Base-by-base conservation (phyloP, 2,797 vertebrate genomes). In the Sebastes umbrosus region DNA sequence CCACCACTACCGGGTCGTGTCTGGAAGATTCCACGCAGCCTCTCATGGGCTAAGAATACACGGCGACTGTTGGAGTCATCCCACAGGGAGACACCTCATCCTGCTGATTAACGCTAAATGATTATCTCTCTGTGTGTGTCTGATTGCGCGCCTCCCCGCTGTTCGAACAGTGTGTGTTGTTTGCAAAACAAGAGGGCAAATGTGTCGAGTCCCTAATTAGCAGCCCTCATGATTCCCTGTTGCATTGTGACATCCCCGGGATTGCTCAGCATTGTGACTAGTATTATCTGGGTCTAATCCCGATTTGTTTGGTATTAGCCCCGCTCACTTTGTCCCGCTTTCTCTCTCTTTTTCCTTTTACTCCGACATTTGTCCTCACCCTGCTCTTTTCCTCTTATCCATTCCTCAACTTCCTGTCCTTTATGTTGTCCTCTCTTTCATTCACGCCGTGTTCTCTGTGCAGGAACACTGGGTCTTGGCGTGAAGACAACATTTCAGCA, bases 261-360 rank as follows among this genome's bases (percentile, higher is more conserved):
- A 92, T 92, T 90, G 89, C 90, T 83, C 80, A 77, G 90, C 93
- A 94, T 93, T 94, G 94, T 94, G 91, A 94, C 91, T 69, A 82
- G 94, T 92, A 92, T 94, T 94, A 94, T 94, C 91, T 90, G 88
- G 85, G 83, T 86, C 87, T 94, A 94, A 94, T 94, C 92, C 93
- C 18, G 90, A 92, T 91, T 92, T 92, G 87, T 93, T 94, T 92
- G 90, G 90, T 84, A 75, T 93, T 88, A 94, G 82, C 86, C 86
- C 63, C 18, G 55, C 69, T 66, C 84, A 9, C 80, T 81, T 78
- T 72, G 75, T 80, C 85, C 20, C 57, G 52, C 79, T 75, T 75
- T 14, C 71, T 83, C 70, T 59, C 72, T 88, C 76, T 77, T 0
- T 18, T 18, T 83, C 73, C 68, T 69, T 84, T 83, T 73, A 77